phyloP scores from a whole-genome alignment of 2,113 vertebrate species.

The Montifringilla adamsi region DNA sequence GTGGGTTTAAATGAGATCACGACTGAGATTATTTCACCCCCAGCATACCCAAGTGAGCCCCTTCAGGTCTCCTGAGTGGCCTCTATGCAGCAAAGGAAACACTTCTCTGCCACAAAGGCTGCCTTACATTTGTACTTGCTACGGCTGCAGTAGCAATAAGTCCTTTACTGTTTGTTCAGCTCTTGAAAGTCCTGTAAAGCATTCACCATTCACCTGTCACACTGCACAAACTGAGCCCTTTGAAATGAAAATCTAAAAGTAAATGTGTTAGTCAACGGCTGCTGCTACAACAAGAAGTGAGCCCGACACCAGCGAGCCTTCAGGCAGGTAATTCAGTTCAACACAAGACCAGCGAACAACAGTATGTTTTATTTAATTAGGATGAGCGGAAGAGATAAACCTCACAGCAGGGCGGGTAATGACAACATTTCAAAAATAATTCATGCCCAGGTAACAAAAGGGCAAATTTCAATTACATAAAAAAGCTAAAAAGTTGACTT shows the following conservation, averaged over 20 bases:
- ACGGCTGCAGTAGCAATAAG: not conserved
- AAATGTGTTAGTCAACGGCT: constrained; percentile 10
- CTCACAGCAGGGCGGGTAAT: constrained; percentile 70
- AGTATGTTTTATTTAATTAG: constrained; percentile 78
- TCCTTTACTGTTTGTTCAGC: constrained; percentile 59
- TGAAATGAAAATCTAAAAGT: constrained; percentile 63
- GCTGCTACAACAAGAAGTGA: constrained; percentile 6
- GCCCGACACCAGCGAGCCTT: constrained; percentile 51
- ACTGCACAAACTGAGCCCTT: constrained; percentile 51
- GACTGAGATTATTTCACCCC: not conserved
- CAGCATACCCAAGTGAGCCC: not conserved
- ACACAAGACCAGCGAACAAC: constrained; percentile 58
- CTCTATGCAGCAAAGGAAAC: constrained; percentile 1
- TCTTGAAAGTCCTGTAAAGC: constrained; percentile 60
- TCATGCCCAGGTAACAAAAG: constrained; percentile 74
- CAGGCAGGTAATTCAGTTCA: constrained; percentile 69
- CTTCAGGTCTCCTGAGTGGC: not conserved
- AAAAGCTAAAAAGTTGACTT: constrained; percentile 57
- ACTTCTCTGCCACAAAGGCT: not conserved
- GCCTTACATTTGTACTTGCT: not conserved
- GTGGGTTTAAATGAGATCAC: constrained; percentile 27
- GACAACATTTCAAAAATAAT: constrained; percentile 74
- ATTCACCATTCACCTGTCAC: constrained; percentile 55
- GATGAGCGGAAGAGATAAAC: constrained; percentile 77
- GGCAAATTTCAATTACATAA: constrained; percentile 74